Evolutionary conservation across 2,888 invertebrate species (phyloP), one percentile per base, ranked within the genome.

Genomic region (Nesidiocoris tenuis): DNA sequence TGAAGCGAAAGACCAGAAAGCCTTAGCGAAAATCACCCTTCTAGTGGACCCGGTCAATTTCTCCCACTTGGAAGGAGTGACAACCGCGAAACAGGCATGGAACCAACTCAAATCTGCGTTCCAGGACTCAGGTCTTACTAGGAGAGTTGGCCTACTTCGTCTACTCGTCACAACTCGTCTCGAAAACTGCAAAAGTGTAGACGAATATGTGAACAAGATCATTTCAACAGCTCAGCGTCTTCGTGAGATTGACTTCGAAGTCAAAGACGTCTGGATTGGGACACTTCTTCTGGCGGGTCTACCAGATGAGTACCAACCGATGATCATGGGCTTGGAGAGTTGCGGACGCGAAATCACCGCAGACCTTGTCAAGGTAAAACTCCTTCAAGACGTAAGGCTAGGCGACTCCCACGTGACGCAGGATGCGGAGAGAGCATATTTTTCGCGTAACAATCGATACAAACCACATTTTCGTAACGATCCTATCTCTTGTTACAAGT

Each of bases 311-410:
- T 67, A 75, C 25, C 56, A 59, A 17, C 61, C 61, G 0, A 75
- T 75, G 68, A 67, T 75, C 9, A 75, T 68, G 75, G 67, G 67
- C 16, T 21, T 68, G 9, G 68, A 75, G 23, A 68, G 75, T 17
- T 67, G 23, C 16, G 75, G 75, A 19, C 12, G 23, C 2, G 22
- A 18, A 19, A 75, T 67, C n/a, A 17, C 66, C 1, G 66, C 17
- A 12, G 65, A 65, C 55, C 66, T 57, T 17, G 66, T 68, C 59
- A 75, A 57, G 59, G 68, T 75, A 16, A 75, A 75, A 61, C n/a
- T 75, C 2, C 61, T 68, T 2, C 75, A 75, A 68, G 75, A 75
- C 22, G 25, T 75, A 19, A 39, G 12, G 12, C n/a, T 59, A 17
- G n/a, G 59, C 19, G 59, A 59, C n/a, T 9, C 3, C 5, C 59